These are phyloP conservation scores for Lepidurus apus DNA, from an alignment of 1,140 invertebrate genomes.

Conservation along the genomic window DNA sequence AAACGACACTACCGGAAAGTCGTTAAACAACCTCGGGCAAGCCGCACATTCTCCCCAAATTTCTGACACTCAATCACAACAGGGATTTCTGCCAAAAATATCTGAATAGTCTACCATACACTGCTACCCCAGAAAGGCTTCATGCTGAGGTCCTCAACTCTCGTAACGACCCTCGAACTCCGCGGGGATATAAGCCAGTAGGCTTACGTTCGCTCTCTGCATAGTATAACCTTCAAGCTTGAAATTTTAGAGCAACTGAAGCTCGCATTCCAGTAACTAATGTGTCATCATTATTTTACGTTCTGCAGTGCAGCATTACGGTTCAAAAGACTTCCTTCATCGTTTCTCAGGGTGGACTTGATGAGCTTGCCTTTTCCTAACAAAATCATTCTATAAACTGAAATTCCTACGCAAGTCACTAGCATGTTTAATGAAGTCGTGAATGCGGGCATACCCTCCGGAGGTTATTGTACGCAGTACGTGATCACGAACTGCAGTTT, in stretches of 20 bases:
- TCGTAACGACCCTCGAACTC: background rate
- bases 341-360: background rate
- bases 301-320: background rate
- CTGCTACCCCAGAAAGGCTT: background rate
- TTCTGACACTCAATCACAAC: constrained; percentile 7
- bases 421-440: background rate
- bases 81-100: constrained; percentile 16
- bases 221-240: background rate
- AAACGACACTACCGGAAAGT: background rate
- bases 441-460: background rate
- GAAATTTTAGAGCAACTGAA: background rate
- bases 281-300: background rate
- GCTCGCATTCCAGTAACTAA: background rate
- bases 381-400: background rate
- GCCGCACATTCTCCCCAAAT: background rate
- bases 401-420: background rate
- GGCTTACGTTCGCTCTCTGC: background rate
- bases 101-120: constrained; percentile 1
- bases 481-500: background rate
- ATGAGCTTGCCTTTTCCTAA: background rate
- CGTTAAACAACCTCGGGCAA: background rate
- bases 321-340: background rate
- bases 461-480: background rate
- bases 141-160: background rate
- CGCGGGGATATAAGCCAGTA: background rate